A percentile compares a stretch with the other conserved stretches of the same genome.
Conservation (phyloP, 2,797 vertebrate genomes). For the Scomberomorus guttatus region DNA sequence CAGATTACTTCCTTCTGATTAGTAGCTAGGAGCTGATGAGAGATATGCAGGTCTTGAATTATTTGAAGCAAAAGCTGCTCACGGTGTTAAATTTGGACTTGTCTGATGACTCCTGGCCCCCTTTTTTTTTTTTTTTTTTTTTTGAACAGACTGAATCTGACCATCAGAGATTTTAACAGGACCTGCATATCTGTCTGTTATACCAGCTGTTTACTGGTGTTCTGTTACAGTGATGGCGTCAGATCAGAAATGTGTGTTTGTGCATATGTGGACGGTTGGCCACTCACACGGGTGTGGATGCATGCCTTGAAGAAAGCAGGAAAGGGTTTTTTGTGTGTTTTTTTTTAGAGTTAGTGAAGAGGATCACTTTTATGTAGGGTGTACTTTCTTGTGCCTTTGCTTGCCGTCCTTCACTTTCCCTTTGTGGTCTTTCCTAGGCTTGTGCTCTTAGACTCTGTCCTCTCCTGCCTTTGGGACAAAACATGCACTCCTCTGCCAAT, state of each 20-base stretch:
- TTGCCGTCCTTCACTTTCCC: slow-evolving; percentile 60
- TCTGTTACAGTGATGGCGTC: slow-evolving; percentile 50
- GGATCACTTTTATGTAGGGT: not conserved
- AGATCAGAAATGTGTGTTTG: slow-evolving; percentile 34
- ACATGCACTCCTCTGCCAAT: slow-evolving; percentile 54
- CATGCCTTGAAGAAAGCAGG: slow-evolving; percentile 36
- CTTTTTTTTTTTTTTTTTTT: too few species aligned
- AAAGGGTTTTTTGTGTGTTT: slow-evolving; percentile 8
- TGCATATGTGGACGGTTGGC: slow-evolving; percentile 9
- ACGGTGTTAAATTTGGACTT: not conserved
- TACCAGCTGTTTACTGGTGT: slow-evolving; percentile 52
- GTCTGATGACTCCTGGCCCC: not conserved
- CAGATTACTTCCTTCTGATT: slow-evolving; percentile 65
- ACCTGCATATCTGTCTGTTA: slow-evolving; percentile 66
- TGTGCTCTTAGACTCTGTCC: slow-evolving; percentile 48
- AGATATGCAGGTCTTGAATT: slow-evolving; percentile 72
- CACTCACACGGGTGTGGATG: slow-evolving; percentile 22
- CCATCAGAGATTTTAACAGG: slow-evolving; percentile 16
- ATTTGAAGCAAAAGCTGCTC: not conserved
- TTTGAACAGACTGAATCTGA: slow-evolving; percentile 3
- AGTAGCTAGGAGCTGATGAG: slow-evolving; percentile 64
- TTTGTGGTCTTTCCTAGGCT: slow-evolving; percentile 67
- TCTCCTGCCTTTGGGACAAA: slow-evolving; percentile 62
- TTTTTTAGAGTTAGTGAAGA: slow-evolving; percentile 22
- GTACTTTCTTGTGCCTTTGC: slow-evolving; percentile 13